Base-by-base conservation (phyloP, 2,113 vertebrate genomes). In the Eptatretus burgeri region DNA sequence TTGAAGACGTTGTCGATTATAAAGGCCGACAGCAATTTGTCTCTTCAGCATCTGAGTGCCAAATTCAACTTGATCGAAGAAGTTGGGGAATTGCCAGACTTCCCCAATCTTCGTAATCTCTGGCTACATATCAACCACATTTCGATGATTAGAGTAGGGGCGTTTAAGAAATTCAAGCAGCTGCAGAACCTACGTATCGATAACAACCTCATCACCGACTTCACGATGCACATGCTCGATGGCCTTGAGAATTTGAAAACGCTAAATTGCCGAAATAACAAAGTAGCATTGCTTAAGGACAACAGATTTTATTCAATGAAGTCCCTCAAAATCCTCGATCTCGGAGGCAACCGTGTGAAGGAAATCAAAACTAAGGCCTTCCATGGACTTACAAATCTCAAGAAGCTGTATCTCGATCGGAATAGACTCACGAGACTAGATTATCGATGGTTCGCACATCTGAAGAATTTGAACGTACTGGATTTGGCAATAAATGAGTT, bases 201-300 rank as follows among this genome's bases (percentile, higher is more conserved):
- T 70, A 81, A 80, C 67, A 89, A 84, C 67, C 77, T 81, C 49
- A 71, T 89, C 51, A 80, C 78, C 0, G 56, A 60, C n/a, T 60
- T 60, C 56, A 20, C 12, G 56, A 11, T 11, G 12, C 20, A n/a
- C n/a, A n/a, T 20, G n/a, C 20, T 60, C 12, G 56, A n/a, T n/a
- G 56, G n/a, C 56, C 56, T 60, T 20, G 56, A 60, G 56, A 60
- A 60, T 20, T 20, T 60, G 56, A n/a, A 60, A 20, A 60, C 56
- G 56, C 56, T 60, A 11, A 60, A 60, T 20, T 20, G n/a, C n/a
- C n/a, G 56, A 2, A n/a, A 20, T 20, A 60, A 60, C 56, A n/a
- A 20, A n/a, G 12, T 60, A n/a, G 20, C n/a, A 2, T 17, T n/a
- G 10, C 56, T 60, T 9, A n/a, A 13, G n/a, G n/a, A 20, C 9